A percentile compares a stretch with the other conserved stretches of the same genome.
Evolutionary conservation across 1,140 invertebrate genomes (phyloP).

Genomic region (Anadara kagoshimensis): DNA sequence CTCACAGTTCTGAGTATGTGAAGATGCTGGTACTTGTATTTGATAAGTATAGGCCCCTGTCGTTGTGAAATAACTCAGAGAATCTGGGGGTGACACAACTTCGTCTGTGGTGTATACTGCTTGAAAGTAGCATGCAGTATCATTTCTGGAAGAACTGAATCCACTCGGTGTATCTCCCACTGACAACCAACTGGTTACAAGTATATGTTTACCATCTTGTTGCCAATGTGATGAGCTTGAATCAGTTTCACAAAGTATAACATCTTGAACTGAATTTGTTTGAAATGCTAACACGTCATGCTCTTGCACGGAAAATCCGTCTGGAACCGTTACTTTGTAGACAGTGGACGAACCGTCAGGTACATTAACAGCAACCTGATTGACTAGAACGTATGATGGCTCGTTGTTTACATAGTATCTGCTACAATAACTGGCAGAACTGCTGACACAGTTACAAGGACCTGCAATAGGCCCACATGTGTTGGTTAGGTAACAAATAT

Average conservation of each 20-base stretch:
- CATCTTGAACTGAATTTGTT: slow-evolving; percentile 14
- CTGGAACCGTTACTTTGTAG: slow-evolving; percentile 14
- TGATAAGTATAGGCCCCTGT: slow-evolving; percentile 21
- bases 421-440: slow-evolving; percentile 1
- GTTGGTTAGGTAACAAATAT: slow-evolving; percentile 24
- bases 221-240: slow-evolving; percentile 1
- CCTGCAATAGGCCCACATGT: slow-evolving; percentile 28
- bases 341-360: slow-evolving; percentile 3
- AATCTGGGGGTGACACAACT: slow-evolving; percentile 5
- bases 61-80: slow-evolving; percentile 32
- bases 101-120: slow-evolving; percentile 21
- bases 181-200: slow-evolving; percentile 1
- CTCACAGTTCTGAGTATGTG: background rate
- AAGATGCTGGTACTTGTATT: slow-evolving; percentile 12
- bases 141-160: background rate
- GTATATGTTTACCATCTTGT: slow-evolving; percentile 16
- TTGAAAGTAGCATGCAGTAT: slow-evolving; percentile 34
- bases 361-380: slow-evolving; percentile 16
- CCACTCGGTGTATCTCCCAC: slow-evolving; percentile 9
- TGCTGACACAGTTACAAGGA: slow-evolving; percentile 23
- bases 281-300: slow-evolving; percentile 30
- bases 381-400: slow-evolving; percentile 26
- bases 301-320: slow-evolving; percentile 3
- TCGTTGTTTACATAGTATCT: slow-evolving; percentile 1
- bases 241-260: slow-evolving; percentile 31